phyloP scores from a whole-genome alignment of 2,888 invertebrate species.

The Poecilobothrus nobilitatus region DNA sequence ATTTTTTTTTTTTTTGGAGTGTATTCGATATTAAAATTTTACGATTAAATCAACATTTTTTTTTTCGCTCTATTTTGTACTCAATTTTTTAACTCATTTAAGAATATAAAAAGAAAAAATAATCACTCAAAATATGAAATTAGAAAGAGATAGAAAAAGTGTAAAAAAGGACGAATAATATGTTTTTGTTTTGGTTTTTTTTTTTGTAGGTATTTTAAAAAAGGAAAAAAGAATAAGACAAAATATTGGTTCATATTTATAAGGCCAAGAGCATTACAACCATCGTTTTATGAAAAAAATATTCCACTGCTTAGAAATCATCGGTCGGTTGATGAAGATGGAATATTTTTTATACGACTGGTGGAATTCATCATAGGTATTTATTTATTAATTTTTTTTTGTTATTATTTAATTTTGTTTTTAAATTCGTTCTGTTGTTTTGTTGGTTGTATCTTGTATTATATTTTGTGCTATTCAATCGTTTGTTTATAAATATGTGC shows the following conservation, averaged over 20 bases:
- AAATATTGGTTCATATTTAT: background rate
- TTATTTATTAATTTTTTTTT: too few species aligned
- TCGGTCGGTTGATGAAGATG: too few species aligned
- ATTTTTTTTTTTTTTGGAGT: too few species aligned
- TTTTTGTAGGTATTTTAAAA: background rate
- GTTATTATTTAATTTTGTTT: background rate
- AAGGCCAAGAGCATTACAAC: background rate
- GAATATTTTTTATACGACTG: too few species aligned
- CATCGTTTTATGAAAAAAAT: background rate
- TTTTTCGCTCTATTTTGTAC: too few species aligned
- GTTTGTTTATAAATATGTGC: background rate
- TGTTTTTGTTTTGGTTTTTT: too few species aligned
- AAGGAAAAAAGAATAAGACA: background rate
- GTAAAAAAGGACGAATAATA: background rate
- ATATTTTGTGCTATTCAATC: background rate
- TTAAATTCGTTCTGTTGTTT: background rate
- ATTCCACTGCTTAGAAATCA: too few species aligned
- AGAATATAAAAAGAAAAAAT: background rate
- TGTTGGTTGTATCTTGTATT: background rate
- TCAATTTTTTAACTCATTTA: too few species aligned
- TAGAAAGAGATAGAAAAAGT: background rate
- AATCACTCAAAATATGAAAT: background rate
- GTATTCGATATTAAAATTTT: too few species aligned
- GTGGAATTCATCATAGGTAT: too few species aligned
- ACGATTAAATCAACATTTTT: too few species aligned